A percentile compares a stretch with the other conserved stretches of the same genome.
Conservation (phyloP, 2,888 invertebrate genomes). For the Listrodromus nycthemerus region DNA sequence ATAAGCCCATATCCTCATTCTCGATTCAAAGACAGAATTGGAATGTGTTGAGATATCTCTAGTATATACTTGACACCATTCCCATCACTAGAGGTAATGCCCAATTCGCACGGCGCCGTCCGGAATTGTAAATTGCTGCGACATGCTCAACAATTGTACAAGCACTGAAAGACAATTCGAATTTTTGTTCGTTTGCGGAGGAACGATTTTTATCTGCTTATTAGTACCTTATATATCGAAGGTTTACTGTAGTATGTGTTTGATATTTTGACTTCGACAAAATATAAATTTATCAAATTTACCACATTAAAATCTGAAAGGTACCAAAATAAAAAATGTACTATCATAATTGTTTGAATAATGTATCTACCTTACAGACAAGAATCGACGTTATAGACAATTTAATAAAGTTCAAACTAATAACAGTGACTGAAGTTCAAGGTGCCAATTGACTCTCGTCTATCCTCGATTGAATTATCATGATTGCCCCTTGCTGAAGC, state of each 20-base stretch:
- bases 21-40: constrained; percentile 1
- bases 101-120: not conserved
- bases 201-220: not conserved
- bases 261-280: not conserved
- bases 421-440: constrained; percentile 47
- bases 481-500: constrained; percentile 37
- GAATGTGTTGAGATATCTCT: not conserved
- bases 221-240: not conserved
- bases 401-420: constrained; percentile 13
- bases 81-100: constrained; percentile 26
- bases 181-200: not conserved
- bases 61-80: constrained; percentile 28
- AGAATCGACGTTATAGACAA: not conserved
- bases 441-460: constrained; percentile 53
- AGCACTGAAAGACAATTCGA: not conserved
- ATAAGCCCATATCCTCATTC: not conserved
- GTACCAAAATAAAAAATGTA: not conserved
- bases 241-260: not conserved
- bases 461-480: constrained; percentile 56
- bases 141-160: not conserved
- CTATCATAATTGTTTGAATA: not conserved
- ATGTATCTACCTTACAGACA: not conserved
- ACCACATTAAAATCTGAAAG: too few species aligned
- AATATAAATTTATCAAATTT: too few species aligned
- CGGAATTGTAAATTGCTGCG: constrained; percentile 19